A percentile compares a stretch with the other conserved stretches of the same genome.
These are phyloP conservation scores for Coranthus polyacanthus DNA, from an alignment of 2,797 vertebrate species.

Conservation along the genomic window DNA sequence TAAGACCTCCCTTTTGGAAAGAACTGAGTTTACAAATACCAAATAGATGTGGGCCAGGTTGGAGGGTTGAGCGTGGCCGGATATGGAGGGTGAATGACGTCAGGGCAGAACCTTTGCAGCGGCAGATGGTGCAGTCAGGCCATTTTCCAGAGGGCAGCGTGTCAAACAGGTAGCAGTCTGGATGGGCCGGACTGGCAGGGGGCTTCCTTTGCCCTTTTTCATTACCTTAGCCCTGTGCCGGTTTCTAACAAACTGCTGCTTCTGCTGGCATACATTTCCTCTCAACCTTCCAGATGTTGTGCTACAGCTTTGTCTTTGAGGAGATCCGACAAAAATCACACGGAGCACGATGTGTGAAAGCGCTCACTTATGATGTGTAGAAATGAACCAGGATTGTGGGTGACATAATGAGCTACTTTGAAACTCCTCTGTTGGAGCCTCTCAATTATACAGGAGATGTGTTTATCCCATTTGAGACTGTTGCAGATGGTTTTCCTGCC, in stretches of 20 bases:
- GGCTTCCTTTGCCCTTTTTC: not conserved
- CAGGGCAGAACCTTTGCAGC: constrained; percentile 7
- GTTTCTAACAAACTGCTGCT: not conserved
- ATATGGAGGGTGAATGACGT: not conserved
- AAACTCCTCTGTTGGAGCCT: not conserved
- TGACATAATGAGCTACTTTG: not conserved
- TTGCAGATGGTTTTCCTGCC: constrained; percentile 5
- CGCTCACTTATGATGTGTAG: not conserved
- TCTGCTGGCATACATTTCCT: not conserved
- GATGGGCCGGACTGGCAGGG: too few species aligned
- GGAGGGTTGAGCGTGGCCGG: not conserved
- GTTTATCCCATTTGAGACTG: not conserved
- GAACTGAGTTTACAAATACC: too few species aligned
- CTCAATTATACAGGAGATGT: constrained; percentile 1
- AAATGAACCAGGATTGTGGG: not conserved
- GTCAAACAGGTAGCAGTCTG: constrained; percentile 1
- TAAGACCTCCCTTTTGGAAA: too few species aligned
- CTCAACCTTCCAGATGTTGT: not conserved
- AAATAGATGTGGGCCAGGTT: constrained; percentile 2
- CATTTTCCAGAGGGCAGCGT: constrained; percentile 14
- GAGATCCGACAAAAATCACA: not conserved
- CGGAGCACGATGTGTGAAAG: not conserved
- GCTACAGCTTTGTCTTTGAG: not conserved
- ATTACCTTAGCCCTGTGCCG: not conserved
- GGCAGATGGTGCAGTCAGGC: constrained; percentile 14